Evolutionary conservation across 2,888 invertebrate genomes (phyloP).

Genomic region (Linnaemya vulpina): DNA sequence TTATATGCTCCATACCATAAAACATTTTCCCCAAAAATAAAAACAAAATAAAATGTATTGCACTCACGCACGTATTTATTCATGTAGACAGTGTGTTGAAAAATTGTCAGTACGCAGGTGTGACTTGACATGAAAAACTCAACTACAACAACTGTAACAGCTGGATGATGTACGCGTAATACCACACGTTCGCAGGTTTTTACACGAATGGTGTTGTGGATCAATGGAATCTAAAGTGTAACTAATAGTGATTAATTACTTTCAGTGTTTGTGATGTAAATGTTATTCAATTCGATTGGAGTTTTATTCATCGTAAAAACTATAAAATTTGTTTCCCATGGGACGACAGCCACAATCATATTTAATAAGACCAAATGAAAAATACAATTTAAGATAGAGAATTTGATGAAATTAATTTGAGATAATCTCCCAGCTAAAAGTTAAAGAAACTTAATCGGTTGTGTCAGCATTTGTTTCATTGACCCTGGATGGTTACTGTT

Average conservation of each 20-base stretch:
- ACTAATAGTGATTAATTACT: slow-evolving; percentile 28
- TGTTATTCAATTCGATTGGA: slow-evolving; percentile 3
- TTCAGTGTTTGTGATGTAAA: slow-evolving; percentile 4
- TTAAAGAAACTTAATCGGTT: too few species aligned
- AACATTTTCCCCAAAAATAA: not conserved
- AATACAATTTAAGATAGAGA: too few species aligned
- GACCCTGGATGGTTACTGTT: too few species aligned
- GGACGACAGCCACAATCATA: too few species aligned
- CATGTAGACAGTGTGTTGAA: not conserved
- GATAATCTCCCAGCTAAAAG: too few species aligned
- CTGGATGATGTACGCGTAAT: not conserved
- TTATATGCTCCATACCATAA: not conserved
- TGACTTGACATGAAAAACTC: slow-evolving; percentile 51
- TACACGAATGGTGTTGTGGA: not conserved
- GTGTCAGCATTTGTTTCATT: too few species aligned
- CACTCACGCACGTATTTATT: not conserved
- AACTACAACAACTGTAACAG: not conserved
- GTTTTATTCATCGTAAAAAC: not conserved
- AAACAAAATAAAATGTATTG: not conserved
- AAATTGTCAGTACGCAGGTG: slow-evolving; percentile 62
- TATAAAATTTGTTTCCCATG: too few species aligned
- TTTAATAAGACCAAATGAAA: too few species aligned
- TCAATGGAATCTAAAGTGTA: not conserved
- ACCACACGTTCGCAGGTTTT: slow-evolving; percentile 5
- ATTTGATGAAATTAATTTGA: too few species aligned